Base-by-base conservation (phyloP, 2,797 vertebrate species). In the Fistularia commersonii region DNA sequence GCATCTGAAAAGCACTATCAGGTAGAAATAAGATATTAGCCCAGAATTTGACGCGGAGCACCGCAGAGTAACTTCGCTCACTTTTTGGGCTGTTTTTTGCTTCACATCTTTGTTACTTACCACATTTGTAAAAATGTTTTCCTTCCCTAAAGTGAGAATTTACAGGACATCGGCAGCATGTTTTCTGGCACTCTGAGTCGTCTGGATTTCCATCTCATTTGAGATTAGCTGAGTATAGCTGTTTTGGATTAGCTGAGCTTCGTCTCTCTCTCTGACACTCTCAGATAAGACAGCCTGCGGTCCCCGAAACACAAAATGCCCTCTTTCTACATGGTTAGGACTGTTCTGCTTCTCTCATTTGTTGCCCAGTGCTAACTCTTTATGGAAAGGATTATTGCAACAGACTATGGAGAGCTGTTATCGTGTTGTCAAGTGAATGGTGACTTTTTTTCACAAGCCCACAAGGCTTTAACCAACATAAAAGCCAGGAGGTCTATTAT, bases 201-300 rank as follows among this genome's bases (percentile, higher is more conserved):
- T 63, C 64, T 72, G 78, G 75, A 89, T 88, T 87, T 90, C 82
- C 81, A 86, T 89, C 79, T 84, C 81, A 85, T 87, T 87, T 87
- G 69, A 86, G 87, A 88, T 88, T 88, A 82, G 76, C 70, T 59
- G 73, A 80, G 80, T 78, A 76, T 50, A 80, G 77, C 80, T 81
- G 72, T 81, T 81, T 82, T 79, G 82, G 87, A 88, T 87, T 86
- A 84, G 69, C 60, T 68, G 57, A 67, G 72, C 74, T 23, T 66
- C 61, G 58, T 74, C 68, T 51, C 64, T 57, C 68, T 75, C 74
- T 77, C 84, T 86, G 84, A 88, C 78, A 69, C 74, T 55, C 64
- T 50, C 77, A 63, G 89, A 89, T 89, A 88, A 88, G 82, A 76
- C 65, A 74, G 72, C 78, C 69, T 32, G 60, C 65, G 77, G 71